Evolutionary conservation across 2,797 vertebrate genomes (phyloP), one percentile per base, ranked within the genome.

Genomic region (Psittacula echo): DNA sequence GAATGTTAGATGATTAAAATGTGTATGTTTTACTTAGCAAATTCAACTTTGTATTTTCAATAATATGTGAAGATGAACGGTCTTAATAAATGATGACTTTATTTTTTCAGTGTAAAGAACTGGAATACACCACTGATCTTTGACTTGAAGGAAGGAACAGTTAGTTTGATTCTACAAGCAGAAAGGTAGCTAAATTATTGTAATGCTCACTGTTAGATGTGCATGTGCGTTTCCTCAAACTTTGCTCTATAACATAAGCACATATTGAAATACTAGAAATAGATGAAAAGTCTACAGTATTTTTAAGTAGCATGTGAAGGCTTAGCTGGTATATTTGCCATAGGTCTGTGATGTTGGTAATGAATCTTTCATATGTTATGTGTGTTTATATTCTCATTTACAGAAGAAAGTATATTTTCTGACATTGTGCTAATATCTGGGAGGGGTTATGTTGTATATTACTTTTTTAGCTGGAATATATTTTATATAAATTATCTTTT

Each of bases 61-160:
- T 77, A 60, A 53, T 75, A 70, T 1, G 8, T 50, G 9, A 74
- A 34, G 77, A 51, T 88, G 1, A 47, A 6, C 8, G 5, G 34
- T 87, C 75, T 86, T 94, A 94, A 94, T 27, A 13, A 67, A 17
- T 62, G 34, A 70, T 65, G 5, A 62, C 54, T 67, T 96, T 58
- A 34, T 85, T 44, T 32, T 83, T 76, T 48, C 97, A 99, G 99
- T 87, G 98, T 98, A 26, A 99, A 98, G 97, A 99, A 99, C 97
- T 99, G 99, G 99, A 99, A 99, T 92, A 99, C 99, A 48, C 99
- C 99, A 7, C 97, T 99, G 96, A 99, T 99, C 97, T 99, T 99
- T 98, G 99, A 99, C 96, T 98, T 99, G 92, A 99, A 99, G 98
- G 99, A 99, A 95, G 99, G 99, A 97, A 99, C 98, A 23, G 99